Percentiles rank a stretch among this genome's conserved stretches.
Conservation (phyloP, 2,113 vertebrate species). For the Rana temporaria region DNA sequence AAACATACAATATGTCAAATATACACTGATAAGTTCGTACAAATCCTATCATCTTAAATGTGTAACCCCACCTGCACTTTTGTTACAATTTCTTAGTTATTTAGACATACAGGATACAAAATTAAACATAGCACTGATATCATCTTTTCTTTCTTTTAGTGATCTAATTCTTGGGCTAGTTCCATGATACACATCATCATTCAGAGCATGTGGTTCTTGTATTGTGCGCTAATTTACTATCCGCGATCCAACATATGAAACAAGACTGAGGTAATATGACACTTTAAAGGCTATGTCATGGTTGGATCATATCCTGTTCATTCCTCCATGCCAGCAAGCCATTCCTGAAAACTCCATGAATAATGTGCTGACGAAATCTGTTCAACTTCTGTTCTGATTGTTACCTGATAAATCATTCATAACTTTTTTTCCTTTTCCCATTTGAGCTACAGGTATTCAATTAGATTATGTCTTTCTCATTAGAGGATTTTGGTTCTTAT, state of each 20-base stretch:
- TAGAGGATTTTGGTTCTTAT: no score
- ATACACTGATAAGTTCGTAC: no score
- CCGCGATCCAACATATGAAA: conserved; percentile 10
- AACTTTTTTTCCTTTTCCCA: no score
- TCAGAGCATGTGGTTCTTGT: conserved; percentile 23
- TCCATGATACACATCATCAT: conserved; percentile 20
- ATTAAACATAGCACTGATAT: conserved; percentile 2
- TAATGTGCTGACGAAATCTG: conserved; percentile 14
- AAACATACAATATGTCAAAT: no score
- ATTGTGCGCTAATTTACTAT: conserved; percentile 41
- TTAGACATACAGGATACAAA: conserved; percentile 1
- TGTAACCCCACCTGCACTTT: background rate
- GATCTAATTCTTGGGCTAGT: conserved; percentile 25
- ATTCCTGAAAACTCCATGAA: conserved; percentile 4
- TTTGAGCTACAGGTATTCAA: no score
- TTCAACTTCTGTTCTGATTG: conserved; percentile 7
- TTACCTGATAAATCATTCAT: no score
- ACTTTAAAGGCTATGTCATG: conserved; percentile 12
- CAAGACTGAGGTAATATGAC: conserved; percentile 20
- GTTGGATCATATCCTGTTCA: conserved; percentile 31
- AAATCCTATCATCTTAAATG: background rate
- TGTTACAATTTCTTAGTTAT: background rate
- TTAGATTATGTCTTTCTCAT: no score
- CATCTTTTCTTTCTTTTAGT: conserved; percentile 6
- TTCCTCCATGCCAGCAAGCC: background rate